A percentile compares a stretch with the other conserved stretches of the same genome.
These are phyloP conservation scores for Notarius lentiginosus DNA, from an alignment of 2,113 vertebrate genomes.

Conservation along the genomic window DNA sequence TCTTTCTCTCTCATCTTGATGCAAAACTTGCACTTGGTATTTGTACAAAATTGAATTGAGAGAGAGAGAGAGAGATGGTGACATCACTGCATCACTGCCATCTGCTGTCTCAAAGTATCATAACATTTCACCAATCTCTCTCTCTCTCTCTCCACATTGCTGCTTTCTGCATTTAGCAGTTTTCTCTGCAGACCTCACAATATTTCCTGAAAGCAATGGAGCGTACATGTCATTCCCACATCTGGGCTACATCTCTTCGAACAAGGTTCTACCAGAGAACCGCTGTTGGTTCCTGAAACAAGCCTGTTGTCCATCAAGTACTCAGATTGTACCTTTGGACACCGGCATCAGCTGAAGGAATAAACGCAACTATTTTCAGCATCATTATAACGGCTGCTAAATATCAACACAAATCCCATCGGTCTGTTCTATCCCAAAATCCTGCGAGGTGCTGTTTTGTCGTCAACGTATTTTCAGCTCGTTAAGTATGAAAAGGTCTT, in stretches of 20 bases:
- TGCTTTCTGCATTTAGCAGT: not conserved
- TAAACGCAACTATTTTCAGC: no score
- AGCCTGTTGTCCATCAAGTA: not conserved
- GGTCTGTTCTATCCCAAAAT: not conserved
- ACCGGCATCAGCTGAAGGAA: not conserved
- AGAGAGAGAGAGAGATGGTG: not conserved
- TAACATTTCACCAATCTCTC: not conserved
- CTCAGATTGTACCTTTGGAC: not conserved
- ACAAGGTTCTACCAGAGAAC: not conserved
- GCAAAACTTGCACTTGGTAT: not conserved
- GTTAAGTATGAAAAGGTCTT: no score
- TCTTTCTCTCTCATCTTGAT: constrained; percentile 36
- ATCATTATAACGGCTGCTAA: not conserved
- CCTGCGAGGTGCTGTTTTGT: not conserved
- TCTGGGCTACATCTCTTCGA: not conserved
- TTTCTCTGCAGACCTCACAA: not conserved
- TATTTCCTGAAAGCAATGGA: not conserved
- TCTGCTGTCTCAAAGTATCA: no score
- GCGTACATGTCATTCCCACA: not conserved
- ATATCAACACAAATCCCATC: not conserved
- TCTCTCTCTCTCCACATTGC: not conserved
- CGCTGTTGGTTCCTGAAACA: not conserved
- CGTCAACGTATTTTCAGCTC: not conserved
- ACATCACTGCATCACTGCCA: no score
- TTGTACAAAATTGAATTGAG: not conserved